Conservation (phyloP, 2,888 invertebrate genomes). For the Chrysolina americana region DNA sequence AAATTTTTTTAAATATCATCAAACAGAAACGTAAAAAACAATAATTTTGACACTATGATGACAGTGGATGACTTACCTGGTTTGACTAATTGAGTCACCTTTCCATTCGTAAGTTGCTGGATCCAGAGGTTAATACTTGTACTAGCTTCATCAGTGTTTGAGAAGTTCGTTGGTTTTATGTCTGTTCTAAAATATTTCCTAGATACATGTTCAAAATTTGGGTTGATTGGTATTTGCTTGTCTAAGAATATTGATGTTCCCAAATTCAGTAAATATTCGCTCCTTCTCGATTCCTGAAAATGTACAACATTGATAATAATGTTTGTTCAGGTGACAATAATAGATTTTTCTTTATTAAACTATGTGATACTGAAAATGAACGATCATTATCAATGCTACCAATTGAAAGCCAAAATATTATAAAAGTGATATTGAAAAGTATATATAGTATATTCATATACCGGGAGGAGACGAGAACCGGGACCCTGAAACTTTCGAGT, state of each 20-base stretch:
- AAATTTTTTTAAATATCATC: no score
- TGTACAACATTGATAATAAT: not conserved
- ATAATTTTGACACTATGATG: no score
- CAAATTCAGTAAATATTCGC: slow-evolving; percentile 75
- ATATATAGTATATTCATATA: no score
- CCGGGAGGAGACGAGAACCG: no score
- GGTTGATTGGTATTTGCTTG: slow-evolving; percentile 71
- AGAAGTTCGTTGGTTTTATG: slow-evolving; percentile 77
- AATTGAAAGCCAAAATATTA: no score
- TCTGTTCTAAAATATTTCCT: slow-evolving; percentile 78
- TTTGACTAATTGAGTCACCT: slow-evolving; percentile 78
- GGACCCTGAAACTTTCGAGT: no score
- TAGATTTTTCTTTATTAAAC: no score
- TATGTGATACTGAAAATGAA: no score
- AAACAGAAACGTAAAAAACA: no score
- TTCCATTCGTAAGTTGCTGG: slow-evolving; percentile 80
- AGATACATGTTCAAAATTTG: slow-evolving; percentile 76
- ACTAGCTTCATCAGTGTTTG: slow-evolving; percentile 72
- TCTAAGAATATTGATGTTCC: slow-evolving; percentile 79
- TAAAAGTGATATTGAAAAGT: no score
- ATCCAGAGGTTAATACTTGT: slow-evolving; percentile 86
- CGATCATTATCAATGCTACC: no score
- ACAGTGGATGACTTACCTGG: slow-evolving; percentile 75
- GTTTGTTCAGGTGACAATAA: no score
- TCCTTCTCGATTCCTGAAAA: slow-evolving; percentile 45